A percentile compares a stretch with the other conserved stretches of the same genome.
phyloP scores from a whole-genome alignment of 1,140 invertebrate species.

The Drosophila sechellia region DNA sequence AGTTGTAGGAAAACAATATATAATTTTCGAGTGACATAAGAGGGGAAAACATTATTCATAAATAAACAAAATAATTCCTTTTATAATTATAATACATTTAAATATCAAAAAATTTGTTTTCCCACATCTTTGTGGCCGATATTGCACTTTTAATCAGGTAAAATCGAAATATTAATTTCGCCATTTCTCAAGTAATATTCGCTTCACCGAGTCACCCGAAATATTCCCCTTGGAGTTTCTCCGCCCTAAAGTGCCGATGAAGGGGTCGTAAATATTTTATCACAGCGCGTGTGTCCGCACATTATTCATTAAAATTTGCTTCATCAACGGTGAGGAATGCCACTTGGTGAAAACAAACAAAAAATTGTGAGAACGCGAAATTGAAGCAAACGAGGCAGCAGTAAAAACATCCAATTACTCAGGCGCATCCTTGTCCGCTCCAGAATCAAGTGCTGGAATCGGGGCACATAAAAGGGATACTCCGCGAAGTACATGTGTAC shows the following conservation, averaged over 20 bases:
- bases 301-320: slow-evolving; percentile 82
- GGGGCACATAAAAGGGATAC: slow-evolving; percentile 39
- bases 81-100: too few relatives aligned
- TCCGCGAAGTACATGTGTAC: slow-evolving; percentile 12
- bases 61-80: too few relatives aligned
- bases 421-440: slow-evolving; percentile 44
- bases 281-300: slow-evolving; percentile 75
- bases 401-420: slow-evolving; percentile 82
- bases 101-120: neutral
- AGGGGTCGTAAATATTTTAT: slow-evolving; percentile 68
- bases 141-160: neutral
- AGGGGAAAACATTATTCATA: too few relatives aligned
- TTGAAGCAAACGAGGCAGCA: slow-evolving; percentile 78
- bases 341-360: neutral
- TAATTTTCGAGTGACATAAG: too few relatives aligned
- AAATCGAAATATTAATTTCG: neutral
- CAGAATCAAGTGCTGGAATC: slow-evolving; percentile 13
- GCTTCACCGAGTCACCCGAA: neutral
- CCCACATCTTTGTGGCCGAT: too few relatives aligned
- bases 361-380: slow-evolving; percentile 52
- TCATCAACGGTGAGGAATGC: slow-evolving; percentile 49
- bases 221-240: slow-evolving; percentile 3
- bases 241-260: slow-evolving; percentile 33
- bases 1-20: neutral
- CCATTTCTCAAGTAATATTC: neutral